phyloP scores from a whole-genome alignment of 2,797 vertebrate species.

The Xiphophorus birchmanni region DNA sequence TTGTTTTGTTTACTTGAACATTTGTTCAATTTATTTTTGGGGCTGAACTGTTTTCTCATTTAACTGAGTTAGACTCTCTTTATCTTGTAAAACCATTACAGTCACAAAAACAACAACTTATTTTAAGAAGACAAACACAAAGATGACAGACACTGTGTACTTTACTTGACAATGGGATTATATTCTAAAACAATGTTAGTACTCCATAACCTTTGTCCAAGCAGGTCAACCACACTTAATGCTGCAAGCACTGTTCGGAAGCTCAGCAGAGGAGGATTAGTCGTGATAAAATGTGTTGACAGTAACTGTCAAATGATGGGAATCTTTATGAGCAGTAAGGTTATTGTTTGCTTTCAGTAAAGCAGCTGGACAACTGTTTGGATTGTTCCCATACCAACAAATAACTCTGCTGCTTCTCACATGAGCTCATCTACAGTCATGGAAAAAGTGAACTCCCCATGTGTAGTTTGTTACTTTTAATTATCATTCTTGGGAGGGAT shows the following conservation, averaged over 20 bases:
- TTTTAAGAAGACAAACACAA: not conserved
- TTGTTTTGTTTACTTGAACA: not conserved
- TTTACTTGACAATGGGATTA: not conserved
- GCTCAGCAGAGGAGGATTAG: not conserved
- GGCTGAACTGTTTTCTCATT: not conserved
- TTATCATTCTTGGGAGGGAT: too few species aligned
- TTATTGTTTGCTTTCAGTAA: not conserved
- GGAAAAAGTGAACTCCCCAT: too few species aligned
- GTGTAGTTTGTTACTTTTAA: too few species aligned
- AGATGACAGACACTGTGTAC: not conserved
- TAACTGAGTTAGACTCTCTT: not conserved
- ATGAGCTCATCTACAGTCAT: not conserved
- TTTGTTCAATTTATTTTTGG: not conserved
- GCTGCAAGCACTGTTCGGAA: not conserved
- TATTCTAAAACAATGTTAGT: not conserved
- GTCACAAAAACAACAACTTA: not conserved
- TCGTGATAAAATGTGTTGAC: not conserved
- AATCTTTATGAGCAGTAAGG: not conserved
- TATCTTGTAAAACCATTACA: not conserved
- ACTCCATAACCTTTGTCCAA: not conserved
- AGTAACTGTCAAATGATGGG: not conserved
- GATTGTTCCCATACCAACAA: not conserved
- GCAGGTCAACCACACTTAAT: not conserved
- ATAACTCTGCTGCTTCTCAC: not conserved
- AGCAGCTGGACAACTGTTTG: not conserved